A percentile compares a stretch with the other conserved stretches of the same genome.
phyloP scores from a whole-genome alignment of 2,888 invertebrate genomes.

The Gordius sp. region DNA sequence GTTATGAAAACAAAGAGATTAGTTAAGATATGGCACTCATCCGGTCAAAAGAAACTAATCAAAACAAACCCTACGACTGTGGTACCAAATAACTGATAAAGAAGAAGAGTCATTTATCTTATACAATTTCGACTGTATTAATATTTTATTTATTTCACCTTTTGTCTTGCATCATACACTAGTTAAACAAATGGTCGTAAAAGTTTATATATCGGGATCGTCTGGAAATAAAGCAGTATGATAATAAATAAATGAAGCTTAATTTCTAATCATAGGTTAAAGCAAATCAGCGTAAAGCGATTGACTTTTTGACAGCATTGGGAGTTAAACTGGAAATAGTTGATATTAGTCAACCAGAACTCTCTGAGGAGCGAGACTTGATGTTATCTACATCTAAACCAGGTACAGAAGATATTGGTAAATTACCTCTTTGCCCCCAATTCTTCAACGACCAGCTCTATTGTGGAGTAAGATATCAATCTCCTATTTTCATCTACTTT shows the following conservation, averaged over 20 bases:
- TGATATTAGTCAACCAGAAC: slow-evolving; percentile 13
- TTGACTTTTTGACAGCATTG: slow-evolving; percentile 9
- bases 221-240: slow-evolving; percentile 14
- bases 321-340: slow-evolving; percentile 5
- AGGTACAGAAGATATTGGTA: neutral
- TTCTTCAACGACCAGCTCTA: neutral
- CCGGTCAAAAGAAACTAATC: too few species aligned
- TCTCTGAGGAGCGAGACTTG: neutral
- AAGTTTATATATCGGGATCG: slow-evolving; percentile 13
- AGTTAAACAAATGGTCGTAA: slow-evolving; percentile 7
- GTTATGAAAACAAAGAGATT: too few species aligned
- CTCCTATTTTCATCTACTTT: neutral
- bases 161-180: too few species aligned
- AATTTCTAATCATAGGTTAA: slow-evolving; percentile 9
- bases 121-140: too few species aligned
- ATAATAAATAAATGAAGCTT: neutral
- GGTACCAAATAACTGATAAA: too few species aligned
- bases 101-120: too few species aligned
- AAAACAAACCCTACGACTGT: too few species aligned
- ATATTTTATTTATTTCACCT: too few species aligned
- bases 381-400: neutral
- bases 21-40: too few species aligned
- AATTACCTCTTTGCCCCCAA: slow-evolving; percentile 14
- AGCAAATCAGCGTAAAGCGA: slow-evolving; percentile 1
- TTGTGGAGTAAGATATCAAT: slow-evolving; percentile 5